Evolutionary conservation across 2,888 invertebrate genomes (phyloP), one percentile per base, ranked within the genome.

Genomic region (Cantharis flavilabris): DNA sequence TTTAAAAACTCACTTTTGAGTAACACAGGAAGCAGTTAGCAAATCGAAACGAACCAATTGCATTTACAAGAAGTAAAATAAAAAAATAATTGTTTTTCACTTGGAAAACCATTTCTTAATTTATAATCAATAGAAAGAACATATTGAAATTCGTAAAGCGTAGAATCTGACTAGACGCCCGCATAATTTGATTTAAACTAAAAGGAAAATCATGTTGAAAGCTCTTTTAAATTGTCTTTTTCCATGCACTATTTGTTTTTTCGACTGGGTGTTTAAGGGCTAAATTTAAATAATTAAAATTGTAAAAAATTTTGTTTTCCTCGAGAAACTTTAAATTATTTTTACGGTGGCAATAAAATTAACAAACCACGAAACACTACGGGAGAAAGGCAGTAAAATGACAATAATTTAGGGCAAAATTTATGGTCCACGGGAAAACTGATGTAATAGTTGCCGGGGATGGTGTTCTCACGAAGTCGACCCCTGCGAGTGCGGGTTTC

Each of bases 91-190:
- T 69, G 26, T 69, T 20, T 14, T 69, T 69, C 28, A 71, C 20
- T 71, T 23, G 33, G 26, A 13, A 69, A 79, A 77, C 72, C 76
- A 76, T 72, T 75, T 71, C 77, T 75, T 75, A 79, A 77, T 75
- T 79, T 76, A 79, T 78, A 80, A 80, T 80, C 78, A 74, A 80
- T 78, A 77, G 62, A 70, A 70, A 65, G 76, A 71, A 76, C 75
- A 75, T 80, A 80, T 80, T 80, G 72, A 80, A 80, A 80, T 80
- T 80, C 80, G 70, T 73, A 30, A 72, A 62, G 67, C 76, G 79
- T 74, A 63, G 70, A 72, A 72, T 70, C 73, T 73, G 76, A 72
- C 76, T 76, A 79, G 77, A 76, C 75, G 72, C 71, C 65, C 79
- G 77, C 75, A 75, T 77, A 79, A 77, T 77, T 76, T 77, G 70